phyloP scores from a whole-genome alignment of 1,140 invertebrate genomes.

The Formica selysi region DNA sequence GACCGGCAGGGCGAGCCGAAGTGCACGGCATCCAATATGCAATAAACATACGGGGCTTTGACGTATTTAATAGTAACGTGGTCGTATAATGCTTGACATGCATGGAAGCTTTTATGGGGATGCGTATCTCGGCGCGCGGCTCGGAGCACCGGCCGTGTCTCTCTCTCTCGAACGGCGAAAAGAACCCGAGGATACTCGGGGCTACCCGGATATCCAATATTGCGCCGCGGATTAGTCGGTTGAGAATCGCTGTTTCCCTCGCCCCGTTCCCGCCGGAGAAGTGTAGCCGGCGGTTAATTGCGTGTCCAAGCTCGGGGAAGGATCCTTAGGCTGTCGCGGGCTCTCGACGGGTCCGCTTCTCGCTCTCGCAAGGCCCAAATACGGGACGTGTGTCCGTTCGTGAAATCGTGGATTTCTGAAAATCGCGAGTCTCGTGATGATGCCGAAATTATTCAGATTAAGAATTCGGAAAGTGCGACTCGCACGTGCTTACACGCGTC shows the following conservation, averaged over 20 bases:
- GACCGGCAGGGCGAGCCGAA: constrained; percentile 76
- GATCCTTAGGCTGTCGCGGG: constrained; percentile 81
- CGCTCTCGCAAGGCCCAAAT: background rate
- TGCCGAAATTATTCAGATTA: background rate
- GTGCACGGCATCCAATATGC: constrained; percentile 85
- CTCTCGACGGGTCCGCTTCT: constrained; percentile 52
- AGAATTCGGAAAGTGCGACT: background rate
- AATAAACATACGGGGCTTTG: constrained; percentile 85
- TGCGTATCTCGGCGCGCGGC: constrained; percentile 76
- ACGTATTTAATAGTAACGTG: constrained; percentile 86
- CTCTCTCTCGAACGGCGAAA: constrained; percentile 59
- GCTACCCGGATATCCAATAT: background rate
- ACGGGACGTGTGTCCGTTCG: constrained; percentile 14
- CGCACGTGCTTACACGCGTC: background rate
- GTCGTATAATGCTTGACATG: constrained; percentile 86
- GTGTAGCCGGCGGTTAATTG: constrained; percentile 85
- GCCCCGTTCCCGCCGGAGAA: constrained; percentile 73
- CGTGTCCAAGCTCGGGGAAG: constrained; percentile 82
- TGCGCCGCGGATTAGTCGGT: constrained; percentile 32
- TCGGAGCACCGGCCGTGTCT: constrained; percentile 66
- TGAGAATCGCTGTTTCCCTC: constrained; percentile 68
- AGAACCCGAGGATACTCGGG: constrained; percentile 26
- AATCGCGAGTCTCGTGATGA: background rate
- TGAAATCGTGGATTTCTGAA: constrained; percentile 16
- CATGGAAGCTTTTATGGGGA: constrained; percentile 84